Conservation (phyloP, 2,113 vertebrate species). For the Hemibagrus wyckioides region DNA sequence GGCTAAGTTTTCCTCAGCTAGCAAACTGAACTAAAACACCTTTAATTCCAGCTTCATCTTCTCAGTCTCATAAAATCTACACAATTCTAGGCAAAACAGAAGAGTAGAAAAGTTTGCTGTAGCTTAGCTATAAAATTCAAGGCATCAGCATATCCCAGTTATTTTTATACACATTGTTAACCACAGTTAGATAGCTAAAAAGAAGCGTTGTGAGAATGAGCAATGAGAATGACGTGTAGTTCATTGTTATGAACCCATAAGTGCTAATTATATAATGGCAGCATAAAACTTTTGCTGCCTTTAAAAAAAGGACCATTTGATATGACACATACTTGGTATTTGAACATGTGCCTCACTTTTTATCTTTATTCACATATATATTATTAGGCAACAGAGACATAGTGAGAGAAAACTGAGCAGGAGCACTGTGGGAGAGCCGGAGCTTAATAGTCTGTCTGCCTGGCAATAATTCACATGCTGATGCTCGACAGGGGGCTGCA, state of each 20-base stretch:
- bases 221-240: not conserved
- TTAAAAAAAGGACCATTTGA: not conserved
- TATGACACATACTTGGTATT: not conserved
- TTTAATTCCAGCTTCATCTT: not conserved
- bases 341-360: not conserved
- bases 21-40: not conserved
- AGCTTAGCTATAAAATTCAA: not conserved
- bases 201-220: too few species aligned
- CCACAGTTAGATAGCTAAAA: not conserved
- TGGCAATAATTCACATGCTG: constrained; percentile 45
- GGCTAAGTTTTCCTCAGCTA: not conserved
- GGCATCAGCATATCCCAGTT: not conserved
- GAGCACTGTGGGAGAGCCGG: constrained; percentile 22
- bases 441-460: constrained; percentile 45
- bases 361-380: not conserved
- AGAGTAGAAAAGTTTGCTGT: not conserved
- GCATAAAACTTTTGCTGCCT: not conserved
- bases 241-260: not conserved
- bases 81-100: not conserved
- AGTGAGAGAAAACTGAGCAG: constrained; percentile 45
- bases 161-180: not conserved
- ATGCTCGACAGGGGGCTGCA: constrained; percentile 23
- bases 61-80: not conserved
- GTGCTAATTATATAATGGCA: not conserved
- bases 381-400: not conserved